Evolutionary conservation across 2,113 vertebrate genomes (phyloP).

Genomic region (Chlamydotis undulata): DNA sequence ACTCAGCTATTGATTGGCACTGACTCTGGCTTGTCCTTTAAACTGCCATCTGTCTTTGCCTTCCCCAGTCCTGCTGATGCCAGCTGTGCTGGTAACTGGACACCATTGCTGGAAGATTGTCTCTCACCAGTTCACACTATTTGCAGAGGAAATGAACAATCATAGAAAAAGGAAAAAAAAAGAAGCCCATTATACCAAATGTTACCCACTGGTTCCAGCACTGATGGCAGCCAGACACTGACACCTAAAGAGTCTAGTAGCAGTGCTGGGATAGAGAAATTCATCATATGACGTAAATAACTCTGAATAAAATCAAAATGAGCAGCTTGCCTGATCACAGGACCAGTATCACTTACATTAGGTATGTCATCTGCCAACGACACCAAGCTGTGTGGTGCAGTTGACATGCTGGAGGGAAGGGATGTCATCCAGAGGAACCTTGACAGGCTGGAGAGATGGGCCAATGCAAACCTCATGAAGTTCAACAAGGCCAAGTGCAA

Average conservation of each 20-base stretch:
- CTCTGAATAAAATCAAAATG: not conserved
- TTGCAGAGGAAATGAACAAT: not conserved
- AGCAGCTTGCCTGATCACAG: not conserved
- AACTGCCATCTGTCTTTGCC: conserved; percentile 22
- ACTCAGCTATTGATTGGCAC: not conserved
- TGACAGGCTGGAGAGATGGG: too few relatives aligned
- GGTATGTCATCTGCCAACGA: not conserved
- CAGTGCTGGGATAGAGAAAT: not conserved
- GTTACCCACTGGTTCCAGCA: not conserved
- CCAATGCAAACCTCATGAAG: too few relatives aligned
- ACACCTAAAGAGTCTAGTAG: not conserved
- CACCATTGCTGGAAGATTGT: not conserved
- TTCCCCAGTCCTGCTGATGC: not conserved
- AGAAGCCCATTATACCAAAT: not conserved
- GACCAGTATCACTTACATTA: not conserved
- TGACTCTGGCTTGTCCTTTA: not conserved
- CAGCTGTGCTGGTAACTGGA: not conserved
- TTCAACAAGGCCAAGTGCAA: too few relatives aligned
- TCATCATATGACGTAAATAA: not conserved
- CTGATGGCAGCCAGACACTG: not conserved
- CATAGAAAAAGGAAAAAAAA: not conserved
- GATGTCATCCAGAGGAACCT: too few relatives aligned
- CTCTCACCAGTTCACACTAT: not conserved
- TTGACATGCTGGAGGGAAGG: too few relatives aligned
- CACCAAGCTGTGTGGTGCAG: too few relatives aligned